These are phyloP conservation scores for Todiramphus chloris DNA, from an alignment of 2,113 vertebrate species.

Conservation along the genomic window DNA sequence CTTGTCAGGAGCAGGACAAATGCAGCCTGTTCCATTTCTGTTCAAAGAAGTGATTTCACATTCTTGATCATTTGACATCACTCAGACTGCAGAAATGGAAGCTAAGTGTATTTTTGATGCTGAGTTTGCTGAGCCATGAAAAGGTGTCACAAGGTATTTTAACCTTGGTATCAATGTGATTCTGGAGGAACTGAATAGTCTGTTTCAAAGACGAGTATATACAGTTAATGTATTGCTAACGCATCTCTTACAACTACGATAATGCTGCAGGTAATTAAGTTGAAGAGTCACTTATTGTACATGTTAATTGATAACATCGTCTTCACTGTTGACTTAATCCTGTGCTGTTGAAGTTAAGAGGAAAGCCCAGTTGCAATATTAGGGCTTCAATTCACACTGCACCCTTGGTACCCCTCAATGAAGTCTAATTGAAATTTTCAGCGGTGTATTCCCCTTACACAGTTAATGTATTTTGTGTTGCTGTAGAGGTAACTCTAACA, in stretches of 20 bases:
- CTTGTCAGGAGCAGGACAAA: neutral
- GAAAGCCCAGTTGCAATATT: neutral
- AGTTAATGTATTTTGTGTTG: neutral
- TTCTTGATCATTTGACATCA: neutral
- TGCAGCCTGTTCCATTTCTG: neutral
- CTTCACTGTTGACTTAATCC: neutral
- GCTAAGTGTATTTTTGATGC: neutral
- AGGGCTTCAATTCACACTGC: neutral
- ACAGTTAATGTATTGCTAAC: neutral
- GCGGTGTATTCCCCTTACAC: neutral
- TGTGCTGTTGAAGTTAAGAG: neutral
- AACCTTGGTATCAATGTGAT: neutral
- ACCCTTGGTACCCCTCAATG: neutral
- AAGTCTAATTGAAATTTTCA: neutral
- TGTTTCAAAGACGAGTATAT: neutral
- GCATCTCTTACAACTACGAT: neutral
- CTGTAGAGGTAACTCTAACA: neutral
- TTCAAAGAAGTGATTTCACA: neutral
- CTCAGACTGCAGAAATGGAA: neutral
- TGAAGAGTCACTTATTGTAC: neutral
- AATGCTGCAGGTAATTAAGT: neutral
- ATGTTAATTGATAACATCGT: neutral
- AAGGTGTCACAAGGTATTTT: neutral
- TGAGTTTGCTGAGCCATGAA: neutral
- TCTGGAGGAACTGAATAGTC: neutral